Conservation (phyloP, 2,113 vertebrate genomes). For the Columba livia region DNA sequence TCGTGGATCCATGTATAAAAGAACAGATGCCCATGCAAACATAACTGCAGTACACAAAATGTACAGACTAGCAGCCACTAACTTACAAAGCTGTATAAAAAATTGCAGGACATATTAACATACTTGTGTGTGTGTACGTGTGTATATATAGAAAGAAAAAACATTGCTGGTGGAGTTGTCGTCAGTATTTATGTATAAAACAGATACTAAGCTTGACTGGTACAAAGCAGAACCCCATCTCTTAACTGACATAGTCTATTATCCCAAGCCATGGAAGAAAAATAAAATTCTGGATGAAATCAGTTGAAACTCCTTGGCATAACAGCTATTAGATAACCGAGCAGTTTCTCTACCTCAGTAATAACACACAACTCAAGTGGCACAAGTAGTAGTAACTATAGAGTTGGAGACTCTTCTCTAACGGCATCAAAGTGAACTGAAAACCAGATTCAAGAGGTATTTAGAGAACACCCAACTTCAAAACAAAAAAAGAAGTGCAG, state of each 20-base stretch:
- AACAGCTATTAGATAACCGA: background rate
- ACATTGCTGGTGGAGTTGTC: background rate
- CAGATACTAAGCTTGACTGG: background rate
- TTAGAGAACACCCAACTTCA: background rate
- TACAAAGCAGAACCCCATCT: background rate
- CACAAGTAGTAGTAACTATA: accelerated
- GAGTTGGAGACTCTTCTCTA: background rate
- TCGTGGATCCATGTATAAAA: background rate
- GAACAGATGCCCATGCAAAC: background rate
- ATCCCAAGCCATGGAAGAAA: background rate
- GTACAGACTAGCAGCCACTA: background rate
- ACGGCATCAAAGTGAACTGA: background rate
- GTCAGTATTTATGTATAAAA: background rate
- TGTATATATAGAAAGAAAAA: background rate
- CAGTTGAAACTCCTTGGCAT: background rate
- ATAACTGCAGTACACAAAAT: background rate
- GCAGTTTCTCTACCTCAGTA: background rate
- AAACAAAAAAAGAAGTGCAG: background rate
- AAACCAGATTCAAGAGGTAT: background rate
- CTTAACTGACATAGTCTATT: background rate
- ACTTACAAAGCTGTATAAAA: background rate
- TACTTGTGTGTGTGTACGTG: accelerated
- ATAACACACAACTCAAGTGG: background rate
- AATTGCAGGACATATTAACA: background rate
- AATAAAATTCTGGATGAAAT: background rate